Conservation (phyloP, 2,888 invertebrate species). For the Sinodicranocentrus sp. region DNA sequence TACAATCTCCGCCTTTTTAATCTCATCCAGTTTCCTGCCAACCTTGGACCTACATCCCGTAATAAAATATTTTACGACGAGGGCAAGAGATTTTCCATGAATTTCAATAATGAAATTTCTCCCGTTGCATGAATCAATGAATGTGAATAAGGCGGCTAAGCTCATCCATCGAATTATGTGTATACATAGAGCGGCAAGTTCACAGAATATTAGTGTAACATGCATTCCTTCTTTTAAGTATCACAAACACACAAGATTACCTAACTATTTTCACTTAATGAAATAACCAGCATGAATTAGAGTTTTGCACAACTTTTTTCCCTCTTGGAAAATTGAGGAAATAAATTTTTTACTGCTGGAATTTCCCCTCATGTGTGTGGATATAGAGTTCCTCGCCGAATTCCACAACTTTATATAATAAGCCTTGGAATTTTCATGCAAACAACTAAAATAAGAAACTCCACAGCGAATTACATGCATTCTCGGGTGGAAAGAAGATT, state of each 20-base stretch:
- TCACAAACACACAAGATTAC: not conserved
- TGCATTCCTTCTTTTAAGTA: not conserved
- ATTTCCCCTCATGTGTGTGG: not conserved
- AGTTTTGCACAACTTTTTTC: constrained; percentile 36
- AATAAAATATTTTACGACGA: too few relatives aligned
- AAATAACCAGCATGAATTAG: constrained; percentile 59
- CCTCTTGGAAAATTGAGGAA: constrained; percentile 31
- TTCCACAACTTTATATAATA: too few relatives aligned
- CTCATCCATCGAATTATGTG: constrained; percentile 16
- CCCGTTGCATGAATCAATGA: constrained; percentile 59
- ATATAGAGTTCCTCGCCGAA: not conserved
- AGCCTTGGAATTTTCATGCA: too few relatives aligned
- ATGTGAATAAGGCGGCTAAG: not conserved
- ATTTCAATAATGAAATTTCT: constrained; percentile 65
- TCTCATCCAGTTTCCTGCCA: too few relatives aligned
- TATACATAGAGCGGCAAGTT: not conserved
- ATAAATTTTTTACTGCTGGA: constrained; percentile 31
- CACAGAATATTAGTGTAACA: not conserved
- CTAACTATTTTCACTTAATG: constrained; percentile 49
- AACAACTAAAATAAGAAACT: not conserved
- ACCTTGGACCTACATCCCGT: too few relatives aligned
- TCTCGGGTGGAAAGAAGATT: too few relatives aligned
- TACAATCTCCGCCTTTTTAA: too few relatives aligned
- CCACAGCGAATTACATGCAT: not conserved
- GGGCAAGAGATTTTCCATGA: too few relatives aligned